Conservation (phyloP, 2,113 vertebrate genomes). For the Takifugu bimaculatus region DNA sequence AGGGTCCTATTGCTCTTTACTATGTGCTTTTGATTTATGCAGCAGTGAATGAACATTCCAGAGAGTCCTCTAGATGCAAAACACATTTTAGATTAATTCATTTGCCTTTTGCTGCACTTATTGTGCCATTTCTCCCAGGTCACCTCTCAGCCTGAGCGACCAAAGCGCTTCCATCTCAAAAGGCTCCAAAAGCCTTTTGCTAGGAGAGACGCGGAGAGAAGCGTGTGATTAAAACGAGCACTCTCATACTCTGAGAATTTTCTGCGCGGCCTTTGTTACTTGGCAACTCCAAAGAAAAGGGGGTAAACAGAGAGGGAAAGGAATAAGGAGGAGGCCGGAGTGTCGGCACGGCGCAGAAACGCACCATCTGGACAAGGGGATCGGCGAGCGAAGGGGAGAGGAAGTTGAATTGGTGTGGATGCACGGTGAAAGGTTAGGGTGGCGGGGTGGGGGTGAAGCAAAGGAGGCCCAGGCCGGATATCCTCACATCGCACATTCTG, state of each 20-base stretch:
- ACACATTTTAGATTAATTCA: slow-evolving; percentile 29
- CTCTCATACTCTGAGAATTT: slow-evolving; percentile 44
- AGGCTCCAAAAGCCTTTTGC: slow-evolving; percentile 8
- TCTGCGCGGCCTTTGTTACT: slow-evolving; percentile 52
- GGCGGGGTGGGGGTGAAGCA: not conserved
- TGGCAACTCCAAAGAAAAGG: slow-evolving; percentile 44
- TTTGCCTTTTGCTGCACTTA: slow-evolving; percentile 30
- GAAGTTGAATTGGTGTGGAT: slow-evolving; percentile 23
- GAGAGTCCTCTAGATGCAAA: slow-evolving; percentile 32
- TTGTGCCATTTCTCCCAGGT: slow-evolving; percentile 34
- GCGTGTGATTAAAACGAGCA: slow-evolving; percentile 32
- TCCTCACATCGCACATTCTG: slow-evolving; percentile 51
- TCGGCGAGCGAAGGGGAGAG: slow-evolving; percentile 21
- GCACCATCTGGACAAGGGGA: slow-evolving; percentile 50
- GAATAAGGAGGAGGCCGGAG: slow-evolving; percentile 19
- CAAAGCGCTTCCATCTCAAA: slow-evolving; percentile 26
- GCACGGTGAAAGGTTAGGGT: slow-evolving; percentile 9
- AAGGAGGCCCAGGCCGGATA: slow-evolving; percentile 31
- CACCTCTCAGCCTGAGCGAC: slow-evolving; percentile 22
- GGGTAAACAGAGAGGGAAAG: slow-evolving; percentile 45
- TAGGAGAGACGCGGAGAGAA: not conserved
- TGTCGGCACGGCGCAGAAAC: slow-evolving; percentile 33
- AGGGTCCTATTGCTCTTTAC: not conserved
- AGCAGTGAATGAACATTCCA: slow-evolving; percentile 33
- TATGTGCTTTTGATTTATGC: not conserved